phyloP scores from a whole-genome alignment of 2,888 invertebrate species.

The Apocheima hispidaria region DNA sequence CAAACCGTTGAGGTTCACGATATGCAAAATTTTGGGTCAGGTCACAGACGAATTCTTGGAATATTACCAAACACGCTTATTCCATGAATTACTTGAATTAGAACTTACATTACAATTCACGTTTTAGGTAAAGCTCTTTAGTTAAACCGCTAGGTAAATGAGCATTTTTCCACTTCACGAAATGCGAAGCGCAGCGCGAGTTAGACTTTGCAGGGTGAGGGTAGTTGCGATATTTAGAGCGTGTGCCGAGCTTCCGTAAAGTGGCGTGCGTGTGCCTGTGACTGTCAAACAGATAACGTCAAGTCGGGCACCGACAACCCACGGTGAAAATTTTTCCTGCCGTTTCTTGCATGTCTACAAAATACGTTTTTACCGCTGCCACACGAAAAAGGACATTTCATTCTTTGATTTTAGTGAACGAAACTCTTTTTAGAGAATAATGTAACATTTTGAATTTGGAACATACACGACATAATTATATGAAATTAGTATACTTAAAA shows the following conservation, averaged over 20 bases:
- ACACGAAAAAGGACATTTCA: too few species aligned
- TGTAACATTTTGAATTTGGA: too few species aligned
- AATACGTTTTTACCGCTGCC: not conserved
- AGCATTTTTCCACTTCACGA: slow-evolving; percentile 3
- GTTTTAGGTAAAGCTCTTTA: slow-evolving; percentile 6
- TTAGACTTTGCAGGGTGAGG: slow-evolving; percentile 24
- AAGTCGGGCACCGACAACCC: slow-evolving; percentile 8
- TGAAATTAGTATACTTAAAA: too few species aligned
- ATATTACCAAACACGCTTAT: slow-evolving; percentile 18
- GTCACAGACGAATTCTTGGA: slow-evolving; percentile 26
- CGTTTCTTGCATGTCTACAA: not conserved
- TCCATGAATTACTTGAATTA: slow-evolving; percentile 11
- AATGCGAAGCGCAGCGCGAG: slow-evolving; percentile 4
- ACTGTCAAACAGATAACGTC: slow-evolving; percentile 31
- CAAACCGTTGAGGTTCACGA: slow-evolving; percentile 32
- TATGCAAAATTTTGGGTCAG: slow-evolving; percentile 39
- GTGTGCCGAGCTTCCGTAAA: slow-evolving; percentile 38
- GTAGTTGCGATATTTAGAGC: slow-evolving; percentile 32
- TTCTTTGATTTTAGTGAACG: too few species aligned
- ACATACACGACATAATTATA: too few species aligned
- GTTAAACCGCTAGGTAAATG: slow-evolving; percentile 5
- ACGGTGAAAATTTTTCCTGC: slow-evolving; percentile 31
- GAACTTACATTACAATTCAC: slow-evolving; percentile 2
- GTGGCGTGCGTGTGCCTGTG: slow-evolving; percentile 25
- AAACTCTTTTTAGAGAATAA: too few species aligned